These are phyloP conservation scores for Haplotaxodon microlepis DNA, from an alignment of 2,113 vertebrate genomes.

Conservation along the genomic window DNA sequence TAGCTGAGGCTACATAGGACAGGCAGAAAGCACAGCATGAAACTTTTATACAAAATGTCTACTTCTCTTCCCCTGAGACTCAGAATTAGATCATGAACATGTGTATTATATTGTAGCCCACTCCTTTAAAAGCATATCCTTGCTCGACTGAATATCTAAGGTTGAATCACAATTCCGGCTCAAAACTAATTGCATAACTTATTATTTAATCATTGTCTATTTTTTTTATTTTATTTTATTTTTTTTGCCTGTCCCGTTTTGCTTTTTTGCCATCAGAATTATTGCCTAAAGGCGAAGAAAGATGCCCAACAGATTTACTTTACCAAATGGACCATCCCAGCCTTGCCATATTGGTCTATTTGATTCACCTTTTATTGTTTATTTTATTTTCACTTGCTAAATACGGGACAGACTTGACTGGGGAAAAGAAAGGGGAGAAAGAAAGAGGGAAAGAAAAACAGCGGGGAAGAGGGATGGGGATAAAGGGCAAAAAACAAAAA, in stretches of 20 bases:
- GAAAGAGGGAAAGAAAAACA: too few species aligned
- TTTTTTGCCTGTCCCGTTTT: background rate
- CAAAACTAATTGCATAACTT: background rate
- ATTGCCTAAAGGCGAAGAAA: accelerated
- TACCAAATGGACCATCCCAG: background rate
- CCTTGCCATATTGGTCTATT: accelerated
- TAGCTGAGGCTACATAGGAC: background rate
- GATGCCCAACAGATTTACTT: background rate
- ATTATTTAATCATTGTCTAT: background rate
- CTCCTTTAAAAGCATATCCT: background rate
- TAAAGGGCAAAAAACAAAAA: too few species aligned
- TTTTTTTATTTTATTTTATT: background rate
- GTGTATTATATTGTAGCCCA: background rate
- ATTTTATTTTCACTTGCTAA: too few species aligned
- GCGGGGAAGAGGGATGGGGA: too few species aligned
- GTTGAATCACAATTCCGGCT: background rate
- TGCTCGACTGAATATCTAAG: background rate
- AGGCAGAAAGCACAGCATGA: background rate
- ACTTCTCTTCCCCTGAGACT: background rate
- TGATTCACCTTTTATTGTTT: background rate
- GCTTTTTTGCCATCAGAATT: background rate
- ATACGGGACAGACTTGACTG: too few species aligned
- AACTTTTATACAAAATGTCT: background rate
- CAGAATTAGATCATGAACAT: background rate
- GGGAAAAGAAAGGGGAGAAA: too few species aligned